A percentile compares a stretch with the other conserved stretches of the same genome.
phyloP scores from a whole-genome alignment of 1,140 invertebrate species.

The Brachionus plicatilis region DNA sequence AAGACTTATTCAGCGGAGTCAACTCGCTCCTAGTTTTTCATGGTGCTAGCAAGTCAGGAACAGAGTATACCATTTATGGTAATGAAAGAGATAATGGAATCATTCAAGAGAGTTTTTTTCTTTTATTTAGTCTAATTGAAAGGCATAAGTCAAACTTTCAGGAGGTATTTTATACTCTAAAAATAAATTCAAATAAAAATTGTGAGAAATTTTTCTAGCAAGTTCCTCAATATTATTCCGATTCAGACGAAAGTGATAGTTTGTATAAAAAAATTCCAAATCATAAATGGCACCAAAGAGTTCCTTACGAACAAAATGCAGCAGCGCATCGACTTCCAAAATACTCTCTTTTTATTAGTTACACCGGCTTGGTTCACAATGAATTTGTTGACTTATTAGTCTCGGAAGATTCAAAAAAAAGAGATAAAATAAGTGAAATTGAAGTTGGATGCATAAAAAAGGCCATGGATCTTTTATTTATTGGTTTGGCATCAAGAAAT shows the following conservation, averaged over 20 bases:
- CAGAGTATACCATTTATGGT: constrained; percentile 37
- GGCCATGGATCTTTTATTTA: not conserved
- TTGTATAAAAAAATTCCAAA: not conserved
- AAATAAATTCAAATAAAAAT: too few species aligned
- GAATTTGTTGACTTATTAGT: not conserved
- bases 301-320: not conserved
- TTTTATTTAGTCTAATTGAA: constrained; percentile 11
- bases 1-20: not conserved
- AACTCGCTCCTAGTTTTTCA: not conserved
- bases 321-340: not conserved
- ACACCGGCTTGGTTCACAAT: not conserved
- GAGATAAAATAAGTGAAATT: not conserved
- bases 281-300: not conserved
- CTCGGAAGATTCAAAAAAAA: not conserved
- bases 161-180: not conserved
- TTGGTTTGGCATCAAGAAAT: not conserved
- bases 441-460: not conserved
- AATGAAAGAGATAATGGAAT: constrained; percentile 8
- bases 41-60: constrained; percentile 12
- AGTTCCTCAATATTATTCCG: not conserved
- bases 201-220: not conserved
- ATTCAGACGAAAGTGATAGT: not conserved
- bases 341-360: not conserved
- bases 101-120: not conserved
- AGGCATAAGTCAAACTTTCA: not conserved